Evolutionary conservation across 2,888 invertebrate species (phyloP), one percentile per base, ranked within the genome.

Genomic region (Polyommatus iphigenia): DNA sequence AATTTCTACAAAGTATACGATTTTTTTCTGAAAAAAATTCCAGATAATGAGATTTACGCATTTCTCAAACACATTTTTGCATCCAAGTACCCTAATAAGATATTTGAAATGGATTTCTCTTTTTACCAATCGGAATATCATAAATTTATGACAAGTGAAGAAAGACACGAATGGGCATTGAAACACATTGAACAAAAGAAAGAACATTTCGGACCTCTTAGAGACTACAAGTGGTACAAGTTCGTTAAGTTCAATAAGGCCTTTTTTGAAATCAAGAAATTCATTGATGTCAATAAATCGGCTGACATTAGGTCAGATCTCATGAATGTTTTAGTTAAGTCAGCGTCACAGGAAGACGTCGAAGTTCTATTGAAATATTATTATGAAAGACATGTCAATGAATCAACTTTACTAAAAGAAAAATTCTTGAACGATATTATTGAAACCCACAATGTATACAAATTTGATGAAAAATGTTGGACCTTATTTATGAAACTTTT

Each of bases 141-240:
- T 79, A 78, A 82, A 46, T 79, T 89, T 24, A 86, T 91, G 83
- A 86, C 86, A 8, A 0, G n/a, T 50, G 82, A 85, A 29, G 85
- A 89, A 77, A 84, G 79, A 79, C 87, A 90, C 82, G 67, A 78
- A 71, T 90, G 90, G 90, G 89, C 89, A n/a, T 79, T 89, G 24
- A 79, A 81, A 32, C 85, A 90, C 57, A 80, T 90, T 77, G 83
- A 85, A 57, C 84, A 82, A 77, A 82, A 83, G 54, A 80, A 82
- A 50, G 89, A 88, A 77, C 77, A 87, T 46, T 79, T 87, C 18
- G 88, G 87, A 3, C 79, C 62, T 32, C 85, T 85, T 18, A 81
- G 82, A 54, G 85, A 87, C 80, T 90, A 84, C 79, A 71, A 81
- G 6, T 91, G 88, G 89, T 91, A 88, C 78, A 81, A 85, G 79